Evolutionary conservation across 2,888 invertebrate species (phyloP), one percentile per base, ranked within the genome.

Genomic region (Nomada ferruginata): DNA sequence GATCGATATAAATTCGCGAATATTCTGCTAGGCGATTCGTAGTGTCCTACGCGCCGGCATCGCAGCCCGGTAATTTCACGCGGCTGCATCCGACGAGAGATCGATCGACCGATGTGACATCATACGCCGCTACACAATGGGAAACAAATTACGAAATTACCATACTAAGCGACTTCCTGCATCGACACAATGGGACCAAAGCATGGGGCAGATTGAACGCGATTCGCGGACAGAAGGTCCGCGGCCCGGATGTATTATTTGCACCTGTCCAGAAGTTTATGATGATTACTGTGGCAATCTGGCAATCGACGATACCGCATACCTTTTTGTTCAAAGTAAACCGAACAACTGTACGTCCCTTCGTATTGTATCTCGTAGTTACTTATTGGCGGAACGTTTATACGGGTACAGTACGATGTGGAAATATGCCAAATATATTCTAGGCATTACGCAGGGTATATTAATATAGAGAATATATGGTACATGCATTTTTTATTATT

Each of bases 141-240:
- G 88, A 89, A 90, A 90, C 90, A 90, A 90, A 90, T 90, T 90
- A 90, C 90, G 85, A 90, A 90, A 90, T 90, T 90, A 90, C 87
- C 90, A 90, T 90, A 90, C 90, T 90, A 90, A 90, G 89, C 90
- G 89, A 87, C 90, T 89, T 87, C 87, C 89, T 85, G 85, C 83
- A 77, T 68, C 84, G 82, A 68, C 82, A 86, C 89, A 89, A 86
- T 88, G 79, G 84, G 61, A 76, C 79, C 83, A 78, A 47, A 84
- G 82, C 84, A 60, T 81, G 64, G 74, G 70, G 78, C 85, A 79
- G 87, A 82, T 84, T 80, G 85, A 73, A 77, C 76, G 76, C 76
- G 74, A 80, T 69, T 71, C 70, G 73, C 72, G 74, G 42, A 73
- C 80, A 85, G 83, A 87, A 86, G 87, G 85, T 88, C 87, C 20